Evolutionary conservation across 1,140 invertebrate species (phyloP).

Genomic region (Batillaria attramentaria): DNA sequence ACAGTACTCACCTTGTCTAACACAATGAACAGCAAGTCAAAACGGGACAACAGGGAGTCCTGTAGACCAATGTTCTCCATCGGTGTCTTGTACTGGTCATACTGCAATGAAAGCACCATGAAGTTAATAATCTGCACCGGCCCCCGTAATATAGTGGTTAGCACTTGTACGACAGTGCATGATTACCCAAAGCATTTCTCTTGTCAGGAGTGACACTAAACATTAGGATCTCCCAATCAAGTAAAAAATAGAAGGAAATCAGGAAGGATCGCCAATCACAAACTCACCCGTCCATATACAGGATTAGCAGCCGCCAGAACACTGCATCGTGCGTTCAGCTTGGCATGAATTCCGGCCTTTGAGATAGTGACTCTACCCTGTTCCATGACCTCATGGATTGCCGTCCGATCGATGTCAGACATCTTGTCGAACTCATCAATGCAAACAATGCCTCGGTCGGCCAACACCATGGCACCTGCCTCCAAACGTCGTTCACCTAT

Average conservation of each 20-base stretch:
- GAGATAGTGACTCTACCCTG: slow-evolving; percentile 93
- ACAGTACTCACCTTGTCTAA: slow-evolving; percentile 85
- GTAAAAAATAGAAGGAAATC: too few species aligned
- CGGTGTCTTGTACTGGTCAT: slow-evolving; percentile 98
- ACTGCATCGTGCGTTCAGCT: slow-evolving; percentile 97
- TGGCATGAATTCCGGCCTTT: slow-evolving; percentile 98
- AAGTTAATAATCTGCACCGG: too few species aligned
- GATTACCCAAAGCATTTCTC: too few species aligned
- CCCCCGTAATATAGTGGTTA: too few species aligned
- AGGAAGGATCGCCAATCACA: too few species aligned
- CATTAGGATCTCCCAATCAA: too few species aligned
- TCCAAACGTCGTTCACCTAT: slow-evolving; percentile 82
- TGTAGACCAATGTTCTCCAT: slow-evolving; percentile 99
- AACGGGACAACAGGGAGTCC: slow-evolving; percentile 98
- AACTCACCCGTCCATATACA: slow-evolving; percentile 93
- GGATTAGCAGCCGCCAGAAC: slow-evolving; percentile 99
- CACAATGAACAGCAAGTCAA: slow-evolving; percentile 98
- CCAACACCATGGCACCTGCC: slow-evolving; percentile 99
- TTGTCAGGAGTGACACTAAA: too few species aligned
- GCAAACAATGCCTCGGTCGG: slow-evolving; percentile 97
- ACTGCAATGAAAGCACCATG: slow-evolving; percentile 77
- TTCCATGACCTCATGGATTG: slow-evolving; percentile 96
- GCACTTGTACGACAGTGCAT: too few species aligned
- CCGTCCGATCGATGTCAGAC: slow-evolving; percentile 99
- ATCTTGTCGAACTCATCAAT: slow-evolving; percentile 99